Conservation (phyloP, 2,113 vertebrate genomes). For the Erpornis zantholeuca region DNA sequence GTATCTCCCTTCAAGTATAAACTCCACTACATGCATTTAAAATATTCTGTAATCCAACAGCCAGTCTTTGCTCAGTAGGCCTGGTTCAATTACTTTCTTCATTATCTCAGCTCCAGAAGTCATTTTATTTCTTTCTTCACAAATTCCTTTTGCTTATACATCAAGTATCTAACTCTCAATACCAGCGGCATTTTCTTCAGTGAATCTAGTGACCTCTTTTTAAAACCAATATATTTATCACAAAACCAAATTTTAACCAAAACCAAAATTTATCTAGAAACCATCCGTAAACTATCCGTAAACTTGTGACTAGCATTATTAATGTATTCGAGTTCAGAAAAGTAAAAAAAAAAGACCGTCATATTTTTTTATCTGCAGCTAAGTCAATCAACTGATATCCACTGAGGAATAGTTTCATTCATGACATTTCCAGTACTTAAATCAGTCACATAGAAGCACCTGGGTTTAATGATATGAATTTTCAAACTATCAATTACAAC, state of each 20-base stretch:
- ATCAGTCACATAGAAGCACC: not conserved
- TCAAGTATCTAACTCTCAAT: not conserved
- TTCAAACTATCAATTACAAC: not conserved
- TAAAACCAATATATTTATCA: not conserved
- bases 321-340: not conserved
- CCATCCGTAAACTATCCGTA: not conserved
- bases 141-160: not conserved
- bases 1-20: not conserved
- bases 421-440: not conserved
- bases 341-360: not conserved
- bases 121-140: not conserved
- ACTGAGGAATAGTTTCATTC: not conserved
- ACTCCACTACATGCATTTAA: not conserved
- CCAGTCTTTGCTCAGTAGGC: not conserved
- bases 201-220: not conserved
- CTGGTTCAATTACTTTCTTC: not conserved
- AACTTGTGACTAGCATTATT: not conserved
- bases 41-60: not conserved
- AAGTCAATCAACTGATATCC: not conserved
- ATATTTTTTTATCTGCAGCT: not conserved
- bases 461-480: not conserved
- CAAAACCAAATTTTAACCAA: not conserved
- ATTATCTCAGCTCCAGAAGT: not conserved
- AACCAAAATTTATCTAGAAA: not conserved
- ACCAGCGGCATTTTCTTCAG: not conserved